Conservation (phyloP, 2,113 vertebrate species). For the Mobula birostris region DNA sequence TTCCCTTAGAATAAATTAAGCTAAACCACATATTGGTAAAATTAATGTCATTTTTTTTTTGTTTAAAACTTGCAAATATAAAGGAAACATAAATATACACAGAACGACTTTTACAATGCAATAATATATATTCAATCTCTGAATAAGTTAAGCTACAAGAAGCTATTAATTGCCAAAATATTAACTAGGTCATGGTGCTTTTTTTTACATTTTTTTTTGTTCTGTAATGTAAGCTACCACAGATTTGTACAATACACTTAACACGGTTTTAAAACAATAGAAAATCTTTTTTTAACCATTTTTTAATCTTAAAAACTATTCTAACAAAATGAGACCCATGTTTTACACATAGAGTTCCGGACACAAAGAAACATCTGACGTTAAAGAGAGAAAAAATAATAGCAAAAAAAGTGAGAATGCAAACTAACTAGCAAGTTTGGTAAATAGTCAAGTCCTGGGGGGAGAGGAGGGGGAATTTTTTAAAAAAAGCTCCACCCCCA, state of each 20-base stretch:
- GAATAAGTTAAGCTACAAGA: constrained; percentile 86
- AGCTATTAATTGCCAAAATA: constrained; percentile 88
- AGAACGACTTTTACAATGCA: constrained; percentile 81
- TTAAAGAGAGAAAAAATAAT: neutral
- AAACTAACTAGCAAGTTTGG: constrained; percentile 20
- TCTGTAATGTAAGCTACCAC: constrained; percentile 81
- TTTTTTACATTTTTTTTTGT: constrained; percentile 57
- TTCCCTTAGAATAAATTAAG: constrained; percentile 72
- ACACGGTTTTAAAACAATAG: constrained; percentile 32
- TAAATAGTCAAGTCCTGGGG: constrained; percentile 18
- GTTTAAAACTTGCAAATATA: constrained; percentile 83
- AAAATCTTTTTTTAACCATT: constrained; percentile 11
- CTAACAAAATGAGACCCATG: constrained; percentile 34
- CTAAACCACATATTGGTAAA: constrained; percentile 85
- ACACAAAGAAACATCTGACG: constrained; percentile 28
- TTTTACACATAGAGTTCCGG: constrained; percentile 23
- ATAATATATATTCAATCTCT: constrained; percentile 53
- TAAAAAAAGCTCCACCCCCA: neutral
- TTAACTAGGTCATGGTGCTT: constrained; percentile 84
- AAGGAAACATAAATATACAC: constrained; percentile 91
- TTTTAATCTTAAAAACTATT: constrained; percentile 20
- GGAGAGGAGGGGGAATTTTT: neutral
- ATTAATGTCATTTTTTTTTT: constrained; percentile 56
- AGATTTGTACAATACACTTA: constrained; percentile 73
- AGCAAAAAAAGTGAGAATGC: constrained; percentile 16